A percentile compares a stretch with the other conserved stretches of the same genome.
Evolutionary conservation across 2,888 invertebrate species (phyloP).

Genomic region (Agrochola macilenta): DNA sequence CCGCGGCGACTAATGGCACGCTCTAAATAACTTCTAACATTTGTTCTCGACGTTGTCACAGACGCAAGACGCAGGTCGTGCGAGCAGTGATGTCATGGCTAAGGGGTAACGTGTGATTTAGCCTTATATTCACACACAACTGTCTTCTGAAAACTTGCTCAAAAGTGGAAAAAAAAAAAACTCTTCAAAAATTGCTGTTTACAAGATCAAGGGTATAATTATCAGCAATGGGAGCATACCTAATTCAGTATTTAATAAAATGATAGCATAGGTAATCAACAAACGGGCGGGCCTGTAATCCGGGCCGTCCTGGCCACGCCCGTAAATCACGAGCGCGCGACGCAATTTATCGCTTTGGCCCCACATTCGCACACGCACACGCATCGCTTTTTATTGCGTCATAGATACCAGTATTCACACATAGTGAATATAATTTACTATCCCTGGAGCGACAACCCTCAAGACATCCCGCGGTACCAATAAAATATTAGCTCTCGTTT

Average conservation of each 20-base stretch:
- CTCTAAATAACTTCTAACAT: too few relatives aligned
- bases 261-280: slow-evolving; percentile 63
- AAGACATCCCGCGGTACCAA: slow-evolving; percentile 24
- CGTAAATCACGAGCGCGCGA: slow-evolving; percentile 72
- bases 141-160: neutral
- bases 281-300: slow-evolving; percentile 68
- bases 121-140: neutral
- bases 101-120: neutral
- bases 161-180: neutral
- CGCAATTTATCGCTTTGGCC: slow-evolving; percentile 74
- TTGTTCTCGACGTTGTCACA: too few relatives aligned
- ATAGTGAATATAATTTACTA: slow-evolving; percentile 64
- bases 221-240: slow-evolving; percentile 30
- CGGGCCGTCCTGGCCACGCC: slow-evolving; percentile 55
- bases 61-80: too few relatives aligned
- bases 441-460: slow-evolving; percentile 32
- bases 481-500: slow-evolving; percentile 32
- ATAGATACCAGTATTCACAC: slow-evolving; percentile 68
- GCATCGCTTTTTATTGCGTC: slow-evolving; percentile 73
- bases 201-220: slow-evolving; percentile 41
- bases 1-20: too few relatives aligned
- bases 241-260: slow-evolving; percentile 63
- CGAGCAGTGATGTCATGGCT: too few relatives aligned
- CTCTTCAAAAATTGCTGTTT: neutral
- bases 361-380: slow-evolving; percentile 71